Evolutionary conservation across 2,888 invertebrate species (phyloP).

Genomic region (Chorisops tibialis): DNA sequence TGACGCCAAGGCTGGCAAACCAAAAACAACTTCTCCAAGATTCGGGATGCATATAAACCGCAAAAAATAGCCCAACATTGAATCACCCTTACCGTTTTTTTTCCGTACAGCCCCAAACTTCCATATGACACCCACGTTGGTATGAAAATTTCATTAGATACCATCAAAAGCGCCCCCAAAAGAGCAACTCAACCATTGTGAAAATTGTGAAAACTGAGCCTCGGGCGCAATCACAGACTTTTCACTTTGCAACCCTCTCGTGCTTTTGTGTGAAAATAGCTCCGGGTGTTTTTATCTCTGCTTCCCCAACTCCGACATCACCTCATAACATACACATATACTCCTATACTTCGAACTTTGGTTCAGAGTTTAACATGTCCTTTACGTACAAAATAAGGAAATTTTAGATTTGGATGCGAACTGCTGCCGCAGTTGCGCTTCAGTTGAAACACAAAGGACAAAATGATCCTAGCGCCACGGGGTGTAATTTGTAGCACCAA

Average conservation of each 20-base stretch:
- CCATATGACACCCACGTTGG: neutral
- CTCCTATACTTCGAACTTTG: neutral
- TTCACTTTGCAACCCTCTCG: slow-evolving; percentile 31
- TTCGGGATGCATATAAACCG: slow-evolving; percentile 3
- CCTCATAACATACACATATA: neutral
- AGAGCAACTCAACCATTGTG: slow-evolving; percentile 30
- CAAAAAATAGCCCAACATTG: neutral
- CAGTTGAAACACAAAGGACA: slow-evolving; percentile 46
- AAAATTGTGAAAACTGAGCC: slow-evolving; percentile 30
- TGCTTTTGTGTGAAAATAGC: slow-evolving; percentile 26
- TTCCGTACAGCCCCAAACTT: slow-evolving; percentile 6
- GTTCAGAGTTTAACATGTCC: slow-evolving; percentile 10
- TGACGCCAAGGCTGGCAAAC: neutral
- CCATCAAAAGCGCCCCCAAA: slow-evolving; percentile 29
- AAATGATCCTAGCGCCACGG: slow-evolving; percentile 49
- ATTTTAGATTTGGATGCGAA: slow-evolving; percentile 18
- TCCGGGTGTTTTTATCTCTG: slow-evolving; percentile 24
- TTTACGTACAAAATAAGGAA: slow-evolving; percentile 24
- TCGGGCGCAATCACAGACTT: slow-evolving; percentile 30
- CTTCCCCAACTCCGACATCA: neutral
- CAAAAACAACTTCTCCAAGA: neutral
- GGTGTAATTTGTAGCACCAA: slow-evolving; percentile 48
- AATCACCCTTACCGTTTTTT: slow-evolving; percentile 12
- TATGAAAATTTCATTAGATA: slow-evolving; percentile 29
- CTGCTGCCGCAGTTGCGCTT: slow-evolving; percentile 27